Evolutionary conservation across 2,113 vertebrate genomes (phyloP), one percentile per base, ranked within the genome.

Genomic region (Pedionomus torquatus): DNA sequence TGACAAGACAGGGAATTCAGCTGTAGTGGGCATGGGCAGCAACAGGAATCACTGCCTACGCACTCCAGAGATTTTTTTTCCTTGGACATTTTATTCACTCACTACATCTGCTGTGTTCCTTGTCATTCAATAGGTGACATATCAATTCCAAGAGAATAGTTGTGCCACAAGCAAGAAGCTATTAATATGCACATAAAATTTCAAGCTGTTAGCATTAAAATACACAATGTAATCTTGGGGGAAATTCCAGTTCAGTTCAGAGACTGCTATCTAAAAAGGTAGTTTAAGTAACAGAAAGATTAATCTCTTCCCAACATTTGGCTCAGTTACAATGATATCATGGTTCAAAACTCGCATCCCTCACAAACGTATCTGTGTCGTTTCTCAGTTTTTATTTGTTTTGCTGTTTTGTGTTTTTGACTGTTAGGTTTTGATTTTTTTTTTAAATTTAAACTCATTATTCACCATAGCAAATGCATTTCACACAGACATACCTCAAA

Each of bases 221-320:
- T 35, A 51, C 17, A 44, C 1, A 0, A 33, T 0, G 0, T 10
- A 12, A 57, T 21, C 35, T 18, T 37, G 43, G 31, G 54, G 26
- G 20, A 70, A 58, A 60, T 23, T 23, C 35, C 43, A 26, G 7
- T 26, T 39, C 61, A n/a, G 3, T 26, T 39, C 43, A 35, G 31
- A 74, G 24, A 25, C 33, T 44, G 61, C 14, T 49, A 46, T 17
- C 35, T 39, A 44, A 63, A 69, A 57, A 71, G 19, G 17, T 11
- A 75, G 35, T n/a, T 64, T 46, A 57, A 64, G 13, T 24, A 41
- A 90, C 0, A 15, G 30, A 60, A 74, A n/a, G 18, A 43, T 25
- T 43, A 82, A 71, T n/a, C 15, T 71, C 46, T n/a, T 28, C 23
- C 25, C 46, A 44, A 63, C 24, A 18, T 13, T 16, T 49, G 23